Percentiles rank a stretch among this genome's conserved stretches.
These are phyloP conservation scores for Yponomeuta cagnagella DNA, from an alignment of 2,888 invertebrate genomes.

Conservation along the genomic window DNA sequence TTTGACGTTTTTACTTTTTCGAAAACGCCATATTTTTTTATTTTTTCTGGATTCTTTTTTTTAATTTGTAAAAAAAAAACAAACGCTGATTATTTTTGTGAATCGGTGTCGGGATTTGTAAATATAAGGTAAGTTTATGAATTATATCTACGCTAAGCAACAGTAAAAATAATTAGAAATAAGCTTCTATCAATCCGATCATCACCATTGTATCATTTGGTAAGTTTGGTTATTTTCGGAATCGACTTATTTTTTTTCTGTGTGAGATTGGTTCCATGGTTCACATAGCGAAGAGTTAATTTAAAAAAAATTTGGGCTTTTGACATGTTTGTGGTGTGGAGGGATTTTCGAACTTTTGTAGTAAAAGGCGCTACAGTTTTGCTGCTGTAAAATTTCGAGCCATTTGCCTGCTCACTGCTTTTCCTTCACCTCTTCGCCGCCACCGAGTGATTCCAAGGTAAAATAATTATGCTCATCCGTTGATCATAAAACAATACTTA, in stretches of 20 bases:
- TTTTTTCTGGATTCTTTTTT: conserved; percentile 48
- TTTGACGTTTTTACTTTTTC: conserved; percentile 36
- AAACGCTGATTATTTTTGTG: conserved; percentile 36
- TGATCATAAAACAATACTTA: no score
- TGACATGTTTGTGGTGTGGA: background rate
- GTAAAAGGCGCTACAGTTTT: background rate
- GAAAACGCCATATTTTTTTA: conserved; percentile 43
- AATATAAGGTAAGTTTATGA: background rate
- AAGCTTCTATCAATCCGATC: background rate
- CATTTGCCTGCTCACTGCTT: background rate
- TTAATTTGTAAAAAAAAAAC: conserved; percentile 57
- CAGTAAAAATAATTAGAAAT: no score
- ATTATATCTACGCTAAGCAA: background rate
- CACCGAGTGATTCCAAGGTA: no score
- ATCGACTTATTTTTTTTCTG: background rate
- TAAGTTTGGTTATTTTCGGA: background rate
- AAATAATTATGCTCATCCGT: no score
- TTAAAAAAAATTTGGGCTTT: background rate
- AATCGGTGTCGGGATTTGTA: background rate
- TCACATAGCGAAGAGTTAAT: background rate
- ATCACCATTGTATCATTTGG: background rate
- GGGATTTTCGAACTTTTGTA: background rate
- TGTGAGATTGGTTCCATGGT: background rate
- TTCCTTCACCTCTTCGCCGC: no score
- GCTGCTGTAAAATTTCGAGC: background rate